These are phyloP conservation scores for Lepidurus apus DNA, from an alignment of 1,140 invertebrate genomes.

Conservation along the genomic window DNA sequence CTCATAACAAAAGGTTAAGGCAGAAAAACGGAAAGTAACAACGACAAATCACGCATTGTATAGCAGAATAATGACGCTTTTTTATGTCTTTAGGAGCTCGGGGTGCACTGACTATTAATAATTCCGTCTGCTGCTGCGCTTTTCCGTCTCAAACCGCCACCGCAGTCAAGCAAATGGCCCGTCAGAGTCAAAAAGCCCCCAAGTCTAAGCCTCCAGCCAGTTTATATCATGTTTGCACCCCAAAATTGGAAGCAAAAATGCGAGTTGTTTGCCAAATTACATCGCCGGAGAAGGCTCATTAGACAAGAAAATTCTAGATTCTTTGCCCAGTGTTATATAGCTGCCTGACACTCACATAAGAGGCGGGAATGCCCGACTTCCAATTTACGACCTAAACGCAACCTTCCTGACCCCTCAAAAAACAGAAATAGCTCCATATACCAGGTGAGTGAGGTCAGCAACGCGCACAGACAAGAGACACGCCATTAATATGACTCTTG, in stretches of 20 bases:
- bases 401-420: background rate
- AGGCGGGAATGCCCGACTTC: background rate
- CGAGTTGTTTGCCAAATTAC: constrained; percentile 1
- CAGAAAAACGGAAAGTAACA: background rate
- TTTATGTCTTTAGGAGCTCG: background rate
- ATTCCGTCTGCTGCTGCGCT: background rate
- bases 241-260: background rate
- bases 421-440: constrained; percentile 8
- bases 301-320: background rate
- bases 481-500: background rate
- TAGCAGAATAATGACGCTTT: background rate
- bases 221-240: background rate
- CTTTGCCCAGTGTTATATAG: background rate
- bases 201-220: no score
- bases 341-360: background rate
- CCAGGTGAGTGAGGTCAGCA: background rate
- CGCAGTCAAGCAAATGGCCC: background rate
- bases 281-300: background rate
- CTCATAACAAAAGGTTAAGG: background rate
- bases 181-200: no score
- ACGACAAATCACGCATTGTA: background rate
- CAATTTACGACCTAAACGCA: background rate
- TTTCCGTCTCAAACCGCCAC: background rate
- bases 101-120: background rate
- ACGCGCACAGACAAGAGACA: background rate